These are phyloP conservation scores for Conus betulinus DNA, from an alignment of 1,140 invertebrate genomes.

Conservation along the genomic window DNA sequence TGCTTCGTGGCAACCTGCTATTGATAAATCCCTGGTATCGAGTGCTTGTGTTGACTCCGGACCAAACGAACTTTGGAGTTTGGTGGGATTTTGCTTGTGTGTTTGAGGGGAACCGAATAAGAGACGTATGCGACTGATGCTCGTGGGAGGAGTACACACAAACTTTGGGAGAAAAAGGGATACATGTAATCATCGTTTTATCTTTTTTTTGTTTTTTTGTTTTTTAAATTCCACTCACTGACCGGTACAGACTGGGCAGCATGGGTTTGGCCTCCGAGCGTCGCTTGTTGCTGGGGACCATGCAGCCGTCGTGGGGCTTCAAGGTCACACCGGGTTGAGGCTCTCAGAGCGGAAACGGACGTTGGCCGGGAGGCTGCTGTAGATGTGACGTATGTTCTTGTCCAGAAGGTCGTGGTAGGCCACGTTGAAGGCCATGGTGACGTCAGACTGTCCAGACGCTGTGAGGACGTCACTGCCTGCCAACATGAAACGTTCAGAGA, in stretches of 20 bases:
- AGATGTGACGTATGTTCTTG: constrained; percentile 63
- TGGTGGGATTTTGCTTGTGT: no score
- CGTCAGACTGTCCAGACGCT: no score
- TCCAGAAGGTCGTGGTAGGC: constrained; percentile 57
- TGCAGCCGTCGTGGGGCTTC: constrained; percentile 51
- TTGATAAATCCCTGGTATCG: no score
- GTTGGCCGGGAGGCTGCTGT: constrained; percentile 56
- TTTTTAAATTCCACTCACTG: constrained; percentile 45
- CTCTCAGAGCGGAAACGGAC: constrained; percentile 32
- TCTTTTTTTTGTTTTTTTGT: no score
- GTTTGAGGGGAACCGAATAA: no score
- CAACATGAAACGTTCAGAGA: not conserved
- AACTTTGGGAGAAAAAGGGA: no score
- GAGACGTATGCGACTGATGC: no score
- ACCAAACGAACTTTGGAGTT: no score
- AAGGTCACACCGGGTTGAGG: constrained; percentile 31
- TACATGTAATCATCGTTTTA: no score
- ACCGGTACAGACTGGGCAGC: constrained; percentile 51
- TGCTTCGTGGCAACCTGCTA: no score
- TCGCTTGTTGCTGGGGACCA: constrained; percentile 52
- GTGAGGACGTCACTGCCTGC: not conserved
- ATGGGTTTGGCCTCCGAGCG: constrained; percentile 50
- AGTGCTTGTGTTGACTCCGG: no score
- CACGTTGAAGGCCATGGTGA: constrained; percentile 54
- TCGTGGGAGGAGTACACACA: no score